Evolutionary conservation across 2,888 invertebrate genomes (phyloP).

Genomic region (Taphrorychus bicolor): DNA sequence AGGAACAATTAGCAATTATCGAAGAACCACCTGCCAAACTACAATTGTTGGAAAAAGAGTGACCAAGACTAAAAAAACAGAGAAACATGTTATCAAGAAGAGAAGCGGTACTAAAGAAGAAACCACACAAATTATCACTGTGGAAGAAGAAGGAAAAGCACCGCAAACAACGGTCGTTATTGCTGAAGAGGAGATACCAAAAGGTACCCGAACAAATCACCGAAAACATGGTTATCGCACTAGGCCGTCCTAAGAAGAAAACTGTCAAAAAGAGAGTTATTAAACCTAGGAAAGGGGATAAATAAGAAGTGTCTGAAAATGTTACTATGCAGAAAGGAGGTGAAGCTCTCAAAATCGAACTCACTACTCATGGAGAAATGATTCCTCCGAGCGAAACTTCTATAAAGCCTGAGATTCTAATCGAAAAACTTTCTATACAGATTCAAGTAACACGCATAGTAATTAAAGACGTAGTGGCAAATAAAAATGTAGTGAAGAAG

Average conservation of each 20-base stretch:
- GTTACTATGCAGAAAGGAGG: conserved; percentile 47
- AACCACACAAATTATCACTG: conserved; percentile 56
- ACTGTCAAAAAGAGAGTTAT: conserved; percentile 57
- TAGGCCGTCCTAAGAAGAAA: conserved; percentile 47
- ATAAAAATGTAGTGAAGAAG: conserved; percentile 52
- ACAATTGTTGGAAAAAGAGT: conserved; percentile 55
- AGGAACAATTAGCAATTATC: conserved; percentile 41
- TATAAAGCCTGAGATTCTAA: background rate
- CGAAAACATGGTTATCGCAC: conserved; percentile 44
- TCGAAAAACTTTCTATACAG: conserved; percentile 50
- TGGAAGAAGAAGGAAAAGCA: conserved; percentile 53
- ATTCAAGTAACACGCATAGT: conserved; percentile 56
- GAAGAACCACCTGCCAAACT: conserved; percentile 53
- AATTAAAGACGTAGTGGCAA: conserved; percentile 41
- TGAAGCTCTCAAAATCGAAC: conserved; percentile 41
- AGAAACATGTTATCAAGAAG: conserved; percentile 54
- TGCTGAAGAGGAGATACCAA: conserved; percentile 52
- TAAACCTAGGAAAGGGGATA: conserved; percentile 54
- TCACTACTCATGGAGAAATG: background rate
- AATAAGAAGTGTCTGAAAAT: conserved; percentile 53
- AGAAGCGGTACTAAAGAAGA: conserved; percentile 52
- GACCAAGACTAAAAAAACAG: conserved; percentile 43
- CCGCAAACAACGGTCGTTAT: conserved; percentile 57
- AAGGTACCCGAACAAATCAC: conserved; percentile 53
- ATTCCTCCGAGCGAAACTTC: conserved; percentile 47